A percentile compares a stretch with the other conserved stretches of the same genome.
Conservation (phyloP, 2,113 vertebrate species). For the Oostethus manadensis region DNA sequence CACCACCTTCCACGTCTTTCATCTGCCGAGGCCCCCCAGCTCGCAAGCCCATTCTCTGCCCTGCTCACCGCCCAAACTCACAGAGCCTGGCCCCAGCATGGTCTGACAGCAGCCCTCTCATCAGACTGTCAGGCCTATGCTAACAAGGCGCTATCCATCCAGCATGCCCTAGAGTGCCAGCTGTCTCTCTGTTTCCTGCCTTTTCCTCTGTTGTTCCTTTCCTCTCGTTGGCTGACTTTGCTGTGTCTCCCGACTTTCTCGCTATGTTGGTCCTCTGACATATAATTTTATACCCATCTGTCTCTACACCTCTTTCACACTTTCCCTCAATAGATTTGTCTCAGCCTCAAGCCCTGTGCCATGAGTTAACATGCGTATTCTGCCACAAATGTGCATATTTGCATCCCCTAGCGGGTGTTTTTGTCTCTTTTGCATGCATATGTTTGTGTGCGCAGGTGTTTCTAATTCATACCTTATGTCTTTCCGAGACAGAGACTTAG, state of each 20-base stretch:
- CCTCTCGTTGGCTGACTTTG: constrained; percentile 36
- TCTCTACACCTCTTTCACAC: constrained; percentile 43
- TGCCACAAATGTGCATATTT: constrained; percentile 18
- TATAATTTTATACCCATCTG: constrained; percentile 54
- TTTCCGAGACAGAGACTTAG: constrained; percentile 10
- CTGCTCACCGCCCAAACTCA: constrained; percentile 49
- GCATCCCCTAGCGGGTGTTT: constrained; percentile 25
- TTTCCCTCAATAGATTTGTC: constrained; percentile 47
- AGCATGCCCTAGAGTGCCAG: constrained; percentile 74
- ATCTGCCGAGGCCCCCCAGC: constrained; percentile 58
- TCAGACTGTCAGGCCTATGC: constrained; percentile 93
- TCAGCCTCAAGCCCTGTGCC: constrained; percentile 34
- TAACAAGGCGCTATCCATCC: constrained; percentile 85
- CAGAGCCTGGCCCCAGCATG: constrained; percentile 60
- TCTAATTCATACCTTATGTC: constrained; percentile 47
- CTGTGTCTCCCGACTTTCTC: constrained; percentile 33
- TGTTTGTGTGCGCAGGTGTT: constrained; percentile 52
- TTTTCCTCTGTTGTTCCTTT: constrained; percentile 45
- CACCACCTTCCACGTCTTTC: constrained; percentile 54
- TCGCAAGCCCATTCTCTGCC: constrained; percentile 54
- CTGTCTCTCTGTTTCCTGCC: constrained; percentile 72
- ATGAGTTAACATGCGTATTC: constrained; percentile 17
- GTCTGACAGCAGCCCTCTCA: constrained; percentile 91
- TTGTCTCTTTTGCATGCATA: constrained; percentile 23
- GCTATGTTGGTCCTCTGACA: constrained; percentile 47